phyloP scores from a whole-genome alignment of 1,140 invertebrate genomes.

The Bombus sylvicola region DNA sequence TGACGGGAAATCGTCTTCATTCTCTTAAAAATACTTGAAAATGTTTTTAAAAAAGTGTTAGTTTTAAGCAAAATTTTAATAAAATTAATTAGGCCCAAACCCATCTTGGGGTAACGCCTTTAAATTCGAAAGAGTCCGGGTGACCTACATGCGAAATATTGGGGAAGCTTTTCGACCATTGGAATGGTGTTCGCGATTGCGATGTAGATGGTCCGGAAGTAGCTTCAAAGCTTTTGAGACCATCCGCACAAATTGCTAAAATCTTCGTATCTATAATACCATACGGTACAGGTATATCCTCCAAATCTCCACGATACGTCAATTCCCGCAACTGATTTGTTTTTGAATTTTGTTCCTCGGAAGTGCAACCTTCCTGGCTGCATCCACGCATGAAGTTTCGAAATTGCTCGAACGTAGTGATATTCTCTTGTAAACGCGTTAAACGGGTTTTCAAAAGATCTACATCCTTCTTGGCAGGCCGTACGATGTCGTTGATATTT shows the following conservation, averaged over 20 bases:
- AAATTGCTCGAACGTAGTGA: conserved; percentile 82
- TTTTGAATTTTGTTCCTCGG: conserved; percentile 12
- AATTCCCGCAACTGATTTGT: conserved; percentile 59
- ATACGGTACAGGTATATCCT: conserved; percentile 64
- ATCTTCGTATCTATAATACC: conserved; percentile 78
- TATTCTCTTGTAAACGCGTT: conserved; percentile 80
- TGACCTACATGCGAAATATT: conserved; percentile 88
- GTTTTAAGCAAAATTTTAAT: neutral
- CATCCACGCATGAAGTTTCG: conserved; percentile 83
- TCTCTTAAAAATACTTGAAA: neutral
- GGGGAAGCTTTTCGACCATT: conserved; percentile 88
- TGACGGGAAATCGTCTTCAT: neutral
- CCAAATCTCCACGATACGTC: conserved; percentile 74
- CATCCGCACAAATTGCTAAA: conserved; percentile 62
- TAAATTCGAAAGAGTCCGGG: conserved; percentile 90
- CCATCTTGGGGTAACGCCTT: conserved; percentile 83
- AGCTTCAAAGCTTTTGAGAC: conserved; percentile 72
- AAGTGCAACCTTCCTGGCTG: conserved; percentile 75
- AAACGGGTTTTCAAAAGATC: conserved; percentile 40
- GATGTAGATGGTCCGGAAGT: conserved; percentile 71
- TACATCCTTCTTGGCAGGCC: conserved; percentile 24
- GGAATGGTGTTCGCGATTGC: conserved; percentile 83
- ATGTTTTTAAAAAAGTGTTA: neutral
- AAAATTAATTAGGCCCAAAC: conserved; percentile 79
- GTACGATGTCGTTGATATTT: conserved; percentile 78